Evolutionary conservation across 2,113 vertebrate species (phyloP).

Genomic region (Theristicus caerulescens): DNA sequence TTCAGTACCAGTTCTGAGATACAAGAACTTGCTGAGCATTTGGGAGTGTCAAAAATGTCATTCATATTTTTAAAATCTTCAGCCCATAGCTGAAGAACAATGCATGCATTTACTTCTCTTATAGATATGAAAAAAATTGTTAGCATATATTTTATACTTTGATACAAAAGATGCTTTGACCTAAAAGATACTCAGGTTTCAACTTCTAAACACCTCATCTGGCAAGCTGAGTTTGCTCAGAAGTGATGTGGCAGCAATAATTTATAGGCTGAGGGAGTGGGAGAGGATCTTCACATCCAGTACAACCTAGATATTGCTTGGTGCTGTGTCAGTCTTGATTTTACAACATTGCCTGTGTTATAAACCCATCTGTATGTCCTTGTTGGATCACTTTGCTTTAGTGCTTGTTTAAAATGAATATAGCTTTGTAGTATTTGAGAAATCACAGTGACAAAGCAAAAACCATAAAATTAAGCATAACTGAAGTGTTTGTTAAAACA

Average conservation of each 20-base stretch:
- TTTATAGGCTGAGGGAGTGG: neutral
- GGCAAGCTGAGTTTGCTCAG: neutral
- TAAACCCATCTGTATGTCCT: neutral
- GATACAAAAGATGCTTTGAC: neutral
- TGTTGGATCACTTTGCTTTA: neutral
- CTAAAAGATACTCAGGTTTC: neutral
- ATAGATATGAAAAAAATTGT: neutral
- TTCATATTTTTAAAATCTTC: neutral
- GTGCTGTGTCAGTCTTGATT: neutral
- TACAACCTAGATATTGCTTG: neutral
- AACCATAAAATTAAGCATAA: slow-evolving; percentile 17
- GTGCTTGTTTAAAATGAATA: neutral
- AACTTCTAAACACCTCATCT: neutral
- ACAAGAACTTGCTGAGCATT: neutral
- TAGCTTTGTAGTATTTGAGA: neutral
- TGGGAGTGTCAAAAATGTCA: neutral
- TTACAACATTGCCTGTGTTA: neutral
- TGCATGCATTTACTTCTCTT: neutral
- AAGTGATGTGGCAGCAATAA: neutral
- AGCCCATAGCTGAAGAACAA: neutral
- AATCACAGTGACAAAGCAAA: slow-evolving; percentile 46
- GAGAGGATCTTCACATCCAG: neutral
- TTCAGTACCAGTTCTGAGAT: neutral
- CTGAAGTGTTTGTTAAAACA: slow-evolving; percentile 36
- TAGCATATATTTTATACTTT: neutral